These are phyloP conservation scores for Borostomias antarcticus DNA, from an alignment of 2,797 vertebrate species.

Conservation along the genomic window DNA sequence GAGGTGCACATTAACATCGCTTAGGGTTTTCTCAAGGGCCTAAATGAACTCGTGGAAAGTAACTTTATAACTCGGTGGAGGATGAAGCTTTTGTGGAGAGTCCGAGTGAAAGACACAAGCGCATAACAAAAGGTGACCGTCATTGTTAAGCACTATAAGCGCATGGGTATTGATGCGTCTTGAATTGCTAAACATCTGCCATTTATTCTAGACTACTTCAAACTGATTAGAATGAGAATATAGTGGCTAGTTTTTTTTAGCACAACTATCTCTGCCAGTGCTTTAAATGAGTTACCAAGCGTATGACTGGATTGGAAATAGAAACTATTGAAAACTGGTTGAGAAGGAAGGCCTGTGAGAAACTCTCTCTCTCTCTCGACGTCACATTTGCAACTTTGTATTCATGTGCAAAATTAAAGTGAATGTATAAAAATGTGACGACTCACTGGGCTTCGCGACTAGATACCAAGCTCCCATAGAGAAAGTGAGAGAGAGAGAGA, in stretches of 20 bases:
- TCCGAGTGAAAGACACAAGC: slow-evolving; percentile 75
- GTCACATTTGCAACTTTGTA: too few relatives aligned
- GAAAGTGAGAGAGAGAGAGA: background rate
- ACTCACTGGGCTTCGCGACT: background rate
- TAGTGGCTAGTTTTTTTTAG: slow-evolving; percentile 40
- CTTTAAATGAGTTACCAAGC: slow-evolving; percentile 53
- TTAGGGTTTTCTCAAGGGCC: slow-evolving; percentile 80
- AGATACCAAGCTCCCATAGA: background rate
- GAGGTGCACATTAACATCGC: slow-evolving; percentile 84
- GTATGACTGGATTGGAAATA: slow-evolving; percentile 33
- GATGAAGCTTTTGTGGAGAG: slow-evolving; percentile 78
- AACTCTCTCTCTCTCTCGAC: too few relatives aligned
- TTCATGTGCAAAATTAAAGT: too few relatives aligned
- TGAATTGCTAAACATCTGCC: slow-evolving; percentile 87
- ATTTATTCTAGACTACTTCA: slow-evolving; percentile 73
- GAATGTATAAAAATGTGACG: too few relatives aligned
- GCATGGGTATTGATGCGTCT: slow-evolving; percentile 78
- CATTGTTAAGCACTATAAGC: slow-evolving; percentile 78
- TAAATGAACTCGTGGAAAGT: slow-evolving; percentile 83
- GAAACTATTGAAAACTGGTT: slow-evolving; percentile 25
- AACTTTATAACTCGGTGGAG: slow-evolving; percentile 86
- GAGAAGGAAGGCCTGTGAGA: background rate
- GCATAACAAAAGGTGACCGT: slow-evolving; percentile 73
- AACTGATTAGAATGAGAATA: slow-evolving; percentile 78
- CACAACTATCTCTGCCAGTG: slow-evolving; percentile 42